phyloP scores from a whole-genome alignment of 2,797 vertebrate genomes.

The Streptopelia turtur region DNA sequence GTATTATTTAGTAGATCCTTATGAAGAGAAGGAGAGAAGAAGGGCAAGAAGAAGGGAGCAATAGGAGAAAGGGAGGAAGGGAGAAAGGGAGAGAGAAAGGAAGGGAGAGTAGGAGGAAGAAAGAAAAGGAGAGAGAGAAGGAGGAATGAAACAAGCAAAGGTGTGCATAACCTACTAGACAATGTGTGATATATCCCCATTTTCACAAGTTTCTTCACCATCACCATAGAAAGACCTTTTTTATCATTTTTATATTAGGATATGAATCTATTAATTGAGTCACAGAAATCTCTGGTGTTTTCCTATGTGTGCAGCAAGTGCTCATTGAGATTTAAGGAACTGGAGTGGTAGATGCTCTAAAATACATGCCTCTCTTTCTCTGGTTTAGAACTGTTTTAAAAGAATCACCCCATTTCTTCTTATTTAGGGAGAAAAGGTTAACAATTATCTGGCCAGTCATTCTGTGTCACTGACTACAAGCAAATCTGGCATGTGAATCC shows the following conservation, averaged over 20 bases:
- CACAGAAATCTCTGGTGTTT: not conserved
- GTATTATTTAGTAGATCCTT: not conserved
- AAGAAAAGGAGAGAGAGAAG: not conserved
- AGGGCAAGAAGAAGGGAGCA: too few relatives aligned
- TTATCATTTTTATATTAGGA: not conserved
- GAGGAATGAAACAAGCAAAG: fast-evolving
- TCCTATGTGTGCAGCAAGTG: not conserved
- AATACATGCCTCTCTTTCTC: not conserved
- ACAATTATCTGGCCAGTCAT: slow-evolving; percentile 58
- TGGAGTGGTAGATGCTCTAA: not conserved
- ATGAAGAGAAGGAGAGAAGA: not conserved
- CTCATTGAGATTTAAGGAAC: not conserved
- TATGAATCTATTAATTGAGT: not conserved
- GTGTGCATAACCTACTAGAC: not conserved
- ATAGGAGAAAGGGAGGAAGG: not conserved
- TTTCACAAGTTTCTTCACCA: not conserved
- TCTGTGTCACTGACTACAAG: slow-evolving; percentile 68
- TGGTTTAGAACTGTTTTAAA: not conserved
- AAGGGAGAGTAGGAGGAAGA: not conserved
- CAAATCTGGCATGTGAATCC: slow-evolving; percentile 66
- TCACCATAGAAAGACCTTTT: not conserved
- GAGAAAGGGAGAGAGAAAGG: not conserved
- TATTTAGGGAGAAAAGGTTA: slow-evolving; percentile 56
- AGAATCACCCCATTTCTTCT: not conserved
- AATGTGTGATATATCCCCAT: not conserved